Conservation (phyloP, 2,888 invertebrate species). For the Drosophila hamatofila region DNA sequence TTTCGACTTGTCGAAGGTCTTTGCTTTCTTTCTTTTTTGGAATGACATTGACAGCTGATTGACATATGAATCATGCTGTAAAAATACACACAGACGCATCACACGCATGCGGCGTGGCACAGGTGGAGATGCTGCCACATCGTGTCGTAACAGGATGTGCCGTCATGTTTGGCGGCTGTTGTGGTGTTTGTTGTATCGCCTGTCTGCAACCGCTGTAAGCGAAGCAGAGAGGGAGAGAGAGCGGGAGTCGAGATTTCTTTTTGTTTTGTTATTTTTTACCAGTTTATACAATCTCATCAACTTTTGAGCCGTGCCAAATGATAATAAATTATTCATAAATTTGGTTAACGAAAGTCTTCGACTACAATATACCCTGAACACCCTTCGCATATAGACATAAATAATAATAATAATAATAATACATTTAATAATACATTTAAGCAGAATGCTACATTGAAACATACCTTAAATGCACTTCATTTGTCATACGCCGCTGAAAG, state of each 20-base stretch:
- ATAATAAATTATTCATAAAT: conserved; percentile 43
- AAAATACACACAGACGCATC: conserved; percentile 54
- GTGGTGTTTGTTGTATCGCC: not conserved
- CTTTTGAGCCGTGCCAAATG: conserved; percentile 27
- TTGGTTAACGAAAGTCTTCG: not conserved
- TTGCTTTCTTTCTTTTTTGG: conserved; percentile 24
- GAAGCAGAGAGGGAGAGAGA: conserved; percentile 50
- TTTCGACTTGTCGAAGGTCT: conserved; percentile 15
- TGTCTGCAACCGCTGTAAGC: conserved; percentile 7
- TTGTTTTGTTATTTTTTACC: conserved; percentile 30
- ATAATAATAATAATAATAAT: too few relatives aligned
- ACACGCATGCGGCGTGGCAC: conserved; percentile 10
- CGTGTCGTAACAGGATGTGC: conserved; percentile 58
- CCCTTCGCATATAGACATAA: too few relatives aligned
- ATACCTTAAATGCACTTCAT: too few relatives aligned
- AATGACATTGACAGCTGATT: conserved; percentile 84
- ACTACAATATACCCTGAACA: not conserved
- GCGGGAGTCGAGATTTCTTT: conserved; percentile 49
- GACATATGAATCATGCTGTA: conserved; percentile 80
- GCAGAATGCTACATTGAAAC: too few relatives aligned
- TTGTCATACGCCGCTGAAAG: too few relatives aligned
- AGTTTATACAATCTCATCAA: conserved; percentile 35
- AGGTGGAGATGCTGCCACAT: conserved; percentile 26
- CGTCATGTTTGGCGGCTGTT: conserved; percentile 27
- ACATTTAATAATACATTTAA: too few relatives aligned